Conservation (phyloP, 2,797 vertebrate species). For the Arrhamphus sclerolepis region DNA sequence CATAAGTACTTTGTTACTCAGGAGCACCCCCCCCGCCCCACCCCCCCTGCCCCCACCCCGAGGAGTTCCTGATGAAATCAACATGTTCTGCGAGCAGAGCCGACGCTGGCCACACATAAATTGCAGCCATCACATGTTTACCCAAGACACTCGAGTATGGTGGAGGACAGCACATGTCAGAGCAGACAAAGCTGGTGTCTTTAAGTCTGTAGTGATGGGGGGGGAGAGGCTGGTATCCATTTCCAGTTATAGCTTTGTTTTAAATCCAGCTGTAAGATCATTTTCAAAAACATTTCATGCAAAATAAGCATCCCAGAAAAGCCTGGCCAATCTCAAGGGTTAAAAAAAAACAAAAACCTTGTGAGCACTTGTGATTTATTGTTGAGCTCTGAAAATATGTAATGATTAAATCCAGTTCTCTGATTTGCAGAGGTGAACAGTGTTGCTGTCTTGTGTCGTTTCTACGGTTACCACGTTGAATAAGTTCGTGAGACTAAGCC, state of each 20-base stretch:
- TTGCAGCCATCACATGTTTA: conserved; percentile 56
- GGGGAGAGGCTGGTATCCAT: conserved; percentile 30
- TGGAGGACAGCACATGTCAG: conserved; percentile 36
- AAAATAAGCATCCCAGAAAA: conserved; percentile 3
- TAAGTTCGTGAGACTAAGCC: no score
- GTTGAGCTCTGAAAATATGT: no score
- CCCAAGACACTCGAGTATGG: conserved; percentile 36
- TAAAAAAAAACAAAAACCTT: not conserved
- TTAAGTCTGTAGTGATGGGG: conserved; percentile 43
- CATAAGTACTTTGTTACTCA: conserved; percentile 68
- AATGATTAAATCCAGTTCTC: no score
- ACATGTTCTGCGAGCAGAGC: conserved; percentile 58
- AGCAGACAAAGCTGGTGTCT: conserved; percentile 50
- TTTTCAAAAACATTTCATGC: conserved; percentile 21
- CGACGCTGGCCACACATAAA: conserved; percentile 50
- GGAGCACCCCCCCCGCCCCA: conserved; percentile 20
- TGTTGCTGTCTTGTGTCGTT: no score
- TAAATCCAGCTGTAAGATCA: conserved; percentile 31
- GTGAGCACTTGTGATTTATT: no score
- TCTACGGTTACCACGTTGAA: no score
- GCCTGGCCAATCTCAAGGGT: not conserved
- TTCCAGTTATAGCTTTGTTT: conserved; percentile 48
- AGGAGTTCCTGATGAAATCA: conserved; percentile 72
- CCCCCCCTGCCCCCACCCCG: not conserved
- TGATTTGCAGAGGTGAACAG: no score